Conservation (phyloP, 1,140 invertebrate species). For the Hycleus phaleratus region DNA sequence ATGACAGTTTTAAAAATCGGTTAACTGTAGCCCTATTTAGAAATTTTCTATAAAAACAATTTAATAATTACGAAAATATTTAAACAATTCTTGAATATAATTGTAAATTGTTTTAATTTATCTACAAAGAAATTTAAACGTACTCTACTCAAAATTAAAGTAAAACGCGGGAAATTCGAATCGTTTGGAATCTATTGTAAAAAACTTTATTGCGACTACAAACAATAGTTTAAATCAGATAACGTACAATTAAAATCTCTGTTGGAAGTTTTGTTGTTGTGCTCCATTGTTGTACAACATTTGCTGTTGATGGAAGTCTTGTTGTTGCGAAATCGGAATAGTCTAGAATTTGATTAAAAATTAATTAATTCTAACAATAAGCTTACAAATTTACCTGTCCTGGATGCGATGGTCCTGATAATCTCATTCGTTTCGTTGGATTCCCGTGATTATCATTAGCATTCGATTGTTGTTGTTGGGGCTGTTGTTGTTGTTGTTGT, state of each 20-base stretch:
- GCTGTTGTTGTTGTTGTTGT: constrained; percentile 31
- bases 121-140: too few species aligned
- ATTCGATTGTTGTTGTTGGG: constrained; percentile 34
- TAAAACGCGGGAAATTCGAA: neutral
- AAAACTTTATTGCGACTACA: neutral
- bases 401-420: constrained; percentile 39
- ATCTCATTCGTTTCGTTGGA: constrained; percentile 52
- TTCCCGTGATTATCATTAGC: constrained; percentile 31
- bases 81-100: too few species aligned
- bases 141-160: too few species aligned
- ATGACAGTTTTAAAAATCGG: too few species aligned
- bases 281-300: constrained; percentile 51
- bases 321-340: constrained; percentile 40
- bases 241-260: constrained; percentile 43
- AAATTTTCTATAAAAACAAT: too few species aligned
- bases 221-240: neutral
- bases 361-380: neutral
- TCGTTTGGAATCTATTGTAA: neutral
- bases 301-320: constrained; percentile 51
- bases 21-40: too few species aligned
- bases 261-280: constrained; percentile 57
- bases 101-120: too few species aligned
- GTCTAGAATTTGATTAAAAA: constrained; percentile 24
- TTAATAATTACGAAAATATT: too few species aligned
- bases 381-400: constrained; percentile 35